Evolutionary conservation across 2,113 vertebrate species (phyloP).

Genomic region (Chloebia gouldiae): DNA sequence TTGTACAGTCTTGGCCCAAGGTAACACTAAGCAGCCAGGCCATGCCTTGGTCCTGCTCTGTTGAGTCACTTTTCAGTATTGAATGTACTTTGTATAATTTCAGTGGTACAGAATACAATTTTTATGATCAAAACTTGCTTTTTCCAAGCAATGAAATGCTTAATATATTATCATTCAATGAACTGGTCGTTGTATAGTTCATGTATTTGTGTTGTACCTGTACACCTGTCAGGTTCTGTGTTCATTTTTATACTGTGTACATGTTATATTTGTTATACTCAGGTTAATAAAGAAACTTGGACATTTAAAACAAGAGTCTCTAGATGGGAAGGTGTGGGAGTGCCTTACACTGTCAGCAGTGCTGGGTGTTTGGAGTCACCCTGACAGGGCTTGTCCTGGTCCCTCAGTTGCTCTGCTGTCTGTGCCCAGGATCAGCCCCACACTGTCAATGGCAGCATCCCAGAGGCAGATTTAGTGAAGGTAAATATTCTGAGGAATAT

Average conservation of each 20-base stretch:
- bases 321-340: background rate
- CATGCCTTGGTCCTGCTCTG: background rate
- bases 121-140: constrained; percentile 70
- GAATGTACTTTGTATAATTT: constrained; percentile 92
- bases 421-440: background rate
- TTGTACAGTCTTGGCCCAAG: constrained; percentile 23
- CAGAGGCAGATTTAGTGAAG: background rate
- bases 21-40: constrained; percentile 41
- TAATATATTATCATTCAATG: constrained; percentile 15
- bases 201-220: constrained; percentile 62
- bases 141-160: constrained; percentile 60
- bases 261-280: constrained; percentile 78
- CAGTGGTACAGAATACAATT: constrained; percentile 74
- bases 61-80: constrained; percentile 66
- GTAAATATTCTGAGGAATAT: background rate
- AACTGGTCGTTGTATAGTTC: background rate
- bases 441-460: accelerated
- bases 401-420: background rate
- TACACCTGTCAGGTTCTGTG: constrained; percentile 21
- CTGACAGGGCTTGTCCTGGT: background rate
- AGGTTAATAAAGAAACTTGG: constrained; percentile 83
- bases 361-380: background rate
- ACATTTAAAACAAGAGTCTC: constrained; percentile 31
- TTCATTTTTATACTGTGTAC: constrained; percentile 80
- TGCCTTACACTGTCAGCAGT: accelerated